Conservation (phyloP, 2,888 invertebrate genomes). For the Thymelicus sylvestris region DNA sequence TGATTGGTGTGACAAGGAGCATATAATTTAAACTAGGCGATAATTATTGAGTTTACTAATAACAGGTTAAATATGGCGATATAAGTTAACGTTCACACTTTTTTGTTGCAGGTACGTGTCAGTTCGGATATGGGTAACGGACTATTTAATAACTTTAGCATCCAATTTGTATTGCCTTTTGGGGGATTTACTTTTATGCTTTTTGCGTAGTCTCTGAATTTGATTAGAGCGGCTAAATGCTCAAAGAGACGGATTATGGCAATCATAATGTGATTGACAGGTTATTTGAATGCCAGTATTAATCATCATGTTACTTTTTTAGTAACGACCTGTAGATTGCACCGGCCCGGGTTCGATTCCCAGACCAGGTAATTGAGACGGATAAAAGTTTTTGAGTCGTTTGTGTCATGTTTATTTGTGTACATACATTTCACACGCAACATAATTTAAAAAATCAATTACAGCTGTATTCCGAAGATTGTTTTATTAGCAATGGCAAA, state of each 20-base stretch:
- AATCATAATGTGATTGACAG: neutral
- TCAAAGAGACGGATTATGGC: neutral
- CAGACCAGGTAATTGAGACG: no score
- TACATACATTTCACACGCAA: no score
- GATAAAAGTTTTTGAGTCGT: no score
- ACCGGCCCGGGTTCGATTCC: neutral
- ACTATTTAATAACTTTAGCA: neutral
- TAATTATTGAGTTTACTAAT: constrained; percentile 14
- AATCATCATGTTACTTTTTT: no score
- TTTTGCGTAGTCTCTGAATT: neutral
- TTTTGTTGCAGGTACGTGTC: constrained; percentile 25
- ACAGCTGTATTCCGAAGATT: no score
- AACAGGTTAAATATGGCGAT: neutral
- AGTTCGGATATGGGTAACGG: constrained; percentile 6
- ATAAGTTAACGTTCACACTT: neutral
- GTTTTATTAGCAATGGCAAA: no score
- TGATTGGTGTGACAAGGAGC: no score
- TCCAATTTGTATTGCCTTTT: neutral
- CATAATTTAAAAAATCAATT: no score
- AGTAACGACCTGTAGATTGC: no score
- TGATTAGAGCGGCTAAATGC: neutral
- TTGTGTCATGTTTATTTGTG: no score
- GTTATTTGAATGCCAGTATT: neutral
- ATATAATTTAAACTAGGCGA: no score
- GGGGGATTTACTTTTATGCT: no score